Percentiles rank a stretch among this genome's conserved stretches.
Evolutionary conservation across 2,888 invertebrate genomes (phyloP).

Genomic region (Aplocera efformata): DNA sequence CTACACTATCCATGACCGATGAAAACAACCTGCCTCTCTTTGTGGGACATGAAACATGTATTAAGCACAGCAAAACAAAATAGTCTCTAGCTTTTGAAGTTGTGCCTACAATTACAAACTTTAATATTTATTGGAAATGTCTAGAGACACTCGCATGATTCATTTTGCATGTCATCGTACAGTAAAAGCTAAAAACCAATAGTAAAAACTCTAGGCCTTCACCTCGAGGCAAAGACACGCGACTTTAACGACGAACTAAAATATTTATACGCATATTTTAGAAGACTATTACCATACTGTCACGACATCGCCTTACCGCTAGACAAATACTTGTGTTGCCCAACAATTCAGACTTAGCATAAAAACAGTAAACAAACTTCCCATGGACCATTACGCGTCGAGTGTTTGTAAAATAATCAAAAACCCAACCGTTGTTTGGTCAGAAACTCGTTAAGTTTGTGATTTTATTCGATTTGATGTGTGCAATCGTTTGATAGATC

Average conservation of each 20-base stretch:
- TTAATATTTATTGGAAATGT: slow-evolving; percentile 33
- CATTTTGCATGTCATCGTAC: slow-evolving; percentile 58
- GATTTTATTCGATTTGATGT: slow-evolving; percentile 67
- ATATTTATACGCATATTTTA: slow-evolving; percentile 66
- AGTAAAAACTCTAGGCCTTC: slow-evolving; percentile 36
- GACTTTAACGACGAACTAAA: slow-evolving; percentile 49
- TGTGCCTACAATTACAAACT: slow-evolving; percentile 35
- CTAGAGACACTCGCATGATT: slow-evolving; percentile 34
- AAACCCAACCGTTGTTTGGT: slow-evolving; percentile 63
- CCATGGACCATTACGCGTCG: slow-evolving; percentile 67
- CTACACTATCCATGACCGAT: slow-evolving; percentile 18
- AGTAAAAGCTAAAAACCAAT: slow-evolving; percentile 38
- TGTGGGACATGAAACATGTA: slow-evolving; percentile 49
- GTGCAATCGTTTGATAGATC: slow-evolving; percentile 60
- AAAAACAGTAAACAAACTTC: slow-evolving; percentile 60
- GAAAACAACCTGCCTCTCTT: slow-evolving; percentile 56
- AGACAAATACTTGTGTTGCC: slow-evolving; percentile 58
- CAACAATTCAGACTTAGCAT: slow-evolving; percentile 60
- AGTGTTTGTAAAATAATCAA: slow-evolving; percentile 75
- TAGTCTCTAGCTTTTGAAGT: slow-evolving; percentile 37
- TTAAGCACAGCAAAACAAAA: slow-evolving; percentile 44
- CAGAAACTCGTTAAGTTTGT: slow-evolving; percentile 64
- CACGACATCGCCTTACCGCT: slow-evolving; percentile 51
- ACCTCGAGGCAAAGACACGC: slow-evolving; percentile 42
- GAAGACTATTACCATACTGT: slow-evolving; percentile 51